phyloP scores from a whole-genome alignment of 1,140 invertebrate genomes.

The Drosophila nigrodunni region DNA sequence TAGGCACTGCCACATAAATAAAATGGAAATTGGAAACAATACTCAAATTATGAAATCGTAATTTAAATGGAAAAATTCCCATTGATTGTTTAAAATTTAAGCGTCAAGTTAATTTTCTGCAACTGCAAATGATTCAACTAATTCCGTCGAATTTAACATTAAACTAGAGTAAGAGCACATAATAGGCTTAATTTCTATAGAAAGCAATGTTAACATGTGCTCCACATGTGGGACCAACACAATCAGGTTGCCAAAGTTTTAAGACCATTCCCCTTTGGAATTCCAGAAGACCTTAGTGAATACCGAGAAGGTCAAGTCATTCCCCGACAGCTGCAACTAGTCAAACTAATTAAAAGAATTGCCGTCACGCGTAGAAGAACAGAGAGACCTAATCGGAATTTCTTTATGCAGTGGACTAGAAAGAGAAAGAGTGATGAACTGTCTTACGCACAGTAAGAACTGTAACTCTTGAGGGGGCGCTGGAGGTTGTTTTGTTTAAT shows the following conservation, averaged over 20 bases:
- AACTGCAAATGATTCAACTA: constrained; percentile 6
- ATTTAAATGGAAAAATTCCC: not conserved
- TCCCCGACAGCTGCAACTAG: constrained; percentile 42
- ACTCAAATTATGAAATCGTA: not conserved
- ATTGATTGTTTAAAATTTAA: no score
- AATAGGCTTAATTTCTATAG: constrained; percentile 26
- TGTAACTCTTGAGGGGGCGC: constrained; percentile 1
- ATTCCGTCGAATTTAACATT: constrained; percentile 9
- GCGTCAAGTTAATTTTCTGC: no score
- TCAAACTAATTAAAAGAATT: constrained; percentile 49
- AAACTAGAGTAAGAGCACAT: constrained; percentile 18
- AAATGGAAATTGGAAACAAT: not conserved
- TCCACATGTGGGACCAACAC: constrained; percentile 24
- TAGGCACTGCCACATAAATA: not conserved
- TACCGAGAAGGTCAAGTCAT: constrained; percentile 34
- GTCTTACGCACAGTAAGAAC: constrained; percentile 4
- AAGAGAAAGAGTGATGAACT: not conserved
- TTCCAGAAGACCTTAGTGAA: not conserved
- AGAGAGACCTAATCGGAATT: not conserved
- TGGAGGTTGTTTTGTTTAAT: constrained; percentile 26
- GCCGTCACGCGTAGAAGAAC: constrained; percentile 16
- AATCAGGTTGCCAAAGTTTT: constrained; percentile 32
- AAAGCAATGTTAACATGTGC: constrained; percentile 28
- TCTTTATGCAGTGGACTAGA: no score
- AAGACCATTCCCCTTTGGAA: not conserved